Evolutionary conservation across 92 coral and sea anemone genomes (phyloP).

Genomic region (Porites cylindrica): DNA sequence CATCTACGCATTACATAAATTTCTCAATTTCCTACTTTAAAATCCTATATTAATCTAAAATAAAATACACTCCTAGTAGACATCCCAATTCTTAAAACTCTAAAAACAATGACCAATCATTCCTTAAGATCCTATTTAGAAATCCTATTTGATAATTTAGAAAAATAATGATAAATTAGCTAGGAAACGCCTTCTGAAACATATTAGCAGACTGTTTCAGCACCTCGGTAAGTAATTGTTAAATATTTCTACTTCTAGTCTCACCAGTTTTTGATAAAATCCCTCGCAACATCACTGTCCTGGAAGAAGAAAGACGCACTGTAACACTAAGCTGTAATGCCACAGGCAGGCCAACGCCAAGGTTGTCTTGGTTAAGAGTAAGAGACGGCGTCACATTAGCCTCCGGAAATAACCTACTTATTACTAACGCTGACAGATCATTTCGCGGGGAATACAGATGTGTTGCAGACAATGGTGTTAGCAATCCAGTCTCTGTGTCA

Average conservation of each 20-base stretch:
- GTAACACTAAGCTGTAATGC: constrained; percentile 71
- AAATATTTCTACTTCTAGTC: constrained; percentile 24
- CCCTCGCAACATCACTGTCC: constrained; percentile 49
- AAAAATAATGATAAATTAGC: too few species aligned
- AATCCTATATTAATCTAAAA: too few species aligned
- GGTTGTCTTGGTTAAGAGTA: constrained; percentile 46
- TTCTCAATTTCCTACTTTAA: too few species aligned
- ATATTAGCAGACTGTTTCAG: not conserved
- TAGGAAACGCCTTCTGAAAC: not conserved
- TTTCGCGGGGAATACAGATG: constrained; percentile 77
- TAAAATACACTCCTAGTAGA: too few species aligned
- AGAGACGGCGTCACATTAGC: constrained; percentile 23
- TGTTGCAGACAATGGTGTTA: constrained; percentile 73
- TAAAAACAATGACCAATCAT: too few species aligned
- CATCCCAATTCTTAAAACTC: too few species aligned
- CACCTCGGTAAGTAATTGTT: not conserved
- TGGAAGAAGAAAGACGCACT: constrained; percentile 39
- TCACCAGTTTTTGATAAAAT: constrained; percentile 41
- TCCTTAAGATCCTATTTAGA: too few species aligned
- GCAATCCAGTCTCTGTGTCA: constrained; percentile 42
- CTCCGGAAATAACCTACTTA: constrained; percentile 5
- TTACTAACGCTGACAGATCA: constrained; percentile 44
- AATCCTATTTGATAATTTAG: too few species aligned
- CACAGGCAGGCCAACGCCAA: constrained; percentile 68
- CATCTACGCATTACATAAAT: too few species aligned